Percentiles rank a stretch among this genome's conserved stretches.
Conservation (phyloP, 2,113 vertebrate species). For the Pica pica region DNA sequence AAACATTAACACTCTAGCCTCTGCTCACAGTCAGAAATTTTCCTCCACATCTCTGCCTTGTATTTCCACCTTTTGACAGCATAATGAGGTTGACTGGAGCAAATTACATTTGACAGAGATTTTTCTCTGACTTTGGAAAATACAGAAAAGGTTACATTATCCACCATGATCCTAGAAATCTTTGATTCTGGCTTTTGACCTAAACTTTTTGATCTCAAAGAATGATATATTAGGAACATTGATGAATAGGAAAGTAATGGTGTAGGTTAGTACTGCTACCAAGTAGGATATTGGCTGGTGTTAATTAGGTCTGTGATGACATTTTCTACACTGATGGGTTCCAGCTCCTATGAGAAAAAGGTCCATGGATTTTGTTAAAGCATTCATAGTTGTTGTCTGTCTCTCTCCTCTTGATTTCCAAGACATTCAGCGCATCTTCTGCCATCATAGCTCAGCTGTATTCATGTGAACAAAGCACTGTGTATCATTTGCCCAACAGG, state of each 20-base stretch:
- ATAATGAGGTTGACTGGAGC: constrained; percentile 30
- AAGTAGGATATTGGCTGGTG: neutral
- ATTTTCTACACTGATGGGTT: neutral
- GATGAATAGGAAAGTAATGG: constrained; percentile 34
- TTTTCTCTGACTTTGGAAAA: constrained; percentile 24
- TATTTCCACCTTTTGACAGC: neutral
- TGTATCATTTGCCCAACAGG: neutral
- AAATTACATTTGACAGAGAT: constrained; percentile 15
- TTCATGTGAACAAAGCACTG: neutral
- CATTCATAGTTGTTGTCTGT: neutral
- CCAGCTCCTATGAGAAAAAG: neutral
- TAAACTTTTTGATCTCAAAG: constrained; percentile 19
- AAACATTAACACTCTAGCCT: neutral
- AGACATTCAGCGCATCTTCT: neutral
- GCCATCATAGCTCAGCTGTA: neutral
- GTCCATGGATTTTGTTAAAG: neutral
- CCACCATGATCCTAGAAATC: neutral
- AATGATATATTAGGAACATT: neutral
- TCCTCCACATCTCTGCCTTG: neutral
- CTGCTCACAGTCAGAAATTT: neutral
- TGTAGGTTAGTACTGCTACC: neutral
- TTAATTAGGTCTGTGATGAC: constrained; percentile 15
- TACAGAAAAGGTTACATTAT: constrained; percentile 18
- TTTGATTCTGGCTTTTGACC: constrained; percentile 38
- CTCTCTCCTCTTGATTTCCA: neutral